A percentile compares a stretch with the other conserved stretches of the same genome.
Evolutionary conservation across 1,140 invertebrate genomes (phyloP).

Genomic region (Pararge aegeria): DNA sequence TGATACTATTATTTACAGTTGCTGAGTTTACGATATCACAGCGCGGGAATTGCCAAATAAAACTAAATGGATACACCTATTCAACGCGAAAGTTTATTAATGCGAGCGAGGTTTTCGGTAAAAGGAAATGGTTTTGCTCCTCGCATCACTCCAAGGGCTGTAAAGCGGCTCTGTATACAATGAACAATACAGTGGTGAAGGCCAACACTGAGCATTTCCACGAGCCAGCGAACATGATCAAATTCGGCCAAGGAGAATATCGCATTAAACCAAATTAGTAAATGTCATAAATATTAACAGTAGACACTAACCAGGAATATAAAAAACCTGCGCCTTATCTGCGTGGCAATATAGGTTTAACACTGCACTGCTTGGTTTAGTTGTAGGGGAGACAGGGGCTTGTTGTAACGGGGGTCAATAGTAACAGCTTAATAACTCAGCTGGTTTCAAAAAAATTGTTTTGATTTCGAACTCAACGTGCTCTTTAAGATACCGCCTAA

Average conservation of each 20-base stretch:
- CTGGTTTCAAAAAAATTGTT: too few relatives aligned
- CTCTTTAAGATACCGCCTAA: too few relatives aligned
- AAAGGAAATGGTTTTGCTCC: slow-evolving; percentile 39
- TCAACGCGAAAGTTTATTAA: slow-evolving; percentile 7
- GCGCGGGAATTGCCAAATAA: slow-evolving; percentile 18
- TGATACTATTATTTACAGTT: background rate
- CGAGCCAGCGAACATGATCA: background rate
- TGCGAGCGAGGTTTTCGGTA: background rate
- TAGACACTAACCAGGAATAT: too few relatives aligned
- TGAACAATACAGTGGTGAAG: slow-evolving; percentile 16
- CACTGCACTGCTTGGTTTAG: too few relatives aligned
- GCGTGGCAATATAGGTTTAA: too few relatives aligned
- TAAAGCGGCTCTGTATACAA: slow-evolving; percentile 26
- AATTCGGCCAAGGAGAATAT: background rate
- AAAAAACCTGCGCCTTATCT: too few relatives aligned
- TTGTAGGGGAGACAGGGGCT: too few relatives aligned
- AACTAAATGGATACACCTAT: slow-evolving; percentile 11
- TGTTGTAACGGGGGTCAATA: too few relatives aligned
- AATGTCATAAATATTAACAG: background rate
- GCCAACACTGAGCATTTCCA: slow-evolving; percentile 31
- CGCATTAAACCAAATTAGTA: background rate
- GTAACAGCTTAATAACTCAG: too few relatives aligned
- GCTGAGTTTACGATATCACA: slow-evolving; percentile 22
- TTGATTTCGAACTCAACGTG: too few relatives aligned
- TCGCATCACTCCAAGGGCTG: slow-evolving; percentile 35